A percentile compares a stretch with the other conserved stretches of the same genome.
phyloP scores from a whole-genome alignment of 2,888 invertebrate species.

The Metacarcinus magister region DNA sequence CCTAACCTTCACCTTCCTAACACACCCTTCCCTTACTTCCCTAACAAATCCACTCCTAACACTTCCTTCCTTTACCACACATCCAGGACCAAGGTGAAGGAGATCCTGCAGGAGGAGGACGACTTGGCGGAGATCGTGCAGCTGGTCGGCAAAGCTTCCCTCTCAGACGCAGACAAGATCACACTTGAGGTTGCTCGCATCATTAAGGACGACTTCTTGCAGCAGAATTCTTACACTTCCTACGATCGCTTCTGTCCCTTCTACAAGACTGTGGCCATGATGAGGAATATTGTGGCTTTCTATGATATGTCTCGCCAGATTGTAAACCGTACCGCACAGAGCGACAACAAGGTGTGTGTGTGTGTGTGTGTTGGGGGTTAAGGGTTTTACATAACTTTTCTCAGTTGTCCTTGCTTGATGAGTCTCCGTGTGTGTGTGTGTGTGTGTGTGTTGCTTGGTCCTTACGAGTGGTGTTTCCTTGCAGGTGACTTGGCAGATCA shows the following conservation, averaged over 20 bases:
- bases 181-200: slow-evolving; percentile 99
- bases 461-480: no score
- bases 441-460: no score
- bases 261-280: slow-evolving; percentile 99
- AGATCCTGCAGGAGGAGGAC: slow-evolving; percentile 99
- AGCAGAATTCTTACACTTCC: slow-evolving; percentile 98
- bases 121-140: slow-evolving; percentile 99
- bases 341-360: slow-evolving; percentile 90
- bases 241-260: slow-evolving; percentile 99
- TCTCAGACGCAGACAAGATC: slow-evolving; percentile 99
- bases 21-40: neutral
- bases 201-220: slow-evolving; percentile 99
- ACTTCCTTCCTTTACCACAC: neutral
- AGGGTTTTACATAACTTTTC: no score
- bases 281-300: slow-evolving; percentile 98
- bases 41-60: neutral
- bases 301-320: slow-evolving; percentile 99
- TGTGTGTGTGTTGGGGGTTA: neutral
- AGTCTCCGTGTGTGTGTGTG: no score
- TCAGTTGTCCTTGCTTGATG: no score
- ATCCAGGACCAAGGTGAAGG: slow-evolving; percentile 86
- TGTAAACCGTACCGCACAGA: slow-evolving; percentile 98
- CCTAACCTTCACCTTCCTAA: no score
- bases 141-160: slow-evolving; percentile 98
- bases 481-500: slow-evolving; percentile 96